Evolutionary conservation across 2,888 invertebrate genomes (phyloP).

Genomic region (Eupithecia subfuscata): DNA sequence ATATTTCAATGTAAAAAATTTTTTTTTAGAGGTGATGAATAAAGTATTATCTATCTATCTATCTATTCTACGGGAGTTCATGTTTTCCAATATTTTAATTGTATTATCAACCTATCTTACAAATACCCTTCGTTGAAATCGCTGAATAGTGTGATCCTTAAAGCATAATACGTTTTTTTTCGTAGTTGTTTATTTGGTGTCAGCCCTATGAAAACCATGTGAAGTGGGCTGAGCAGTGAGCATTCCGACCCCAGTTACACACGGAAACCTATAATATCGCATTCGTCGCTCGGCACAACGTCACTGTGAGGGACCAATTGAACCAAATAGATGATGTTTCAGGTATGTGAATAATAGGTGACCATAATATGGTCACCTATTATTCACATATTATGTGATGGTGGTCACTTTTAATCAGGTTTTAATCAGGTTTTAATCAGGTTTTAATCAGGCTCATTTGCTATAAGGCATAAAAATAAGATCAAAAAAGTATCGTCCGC

Average conservation of each 20-base stretch:
- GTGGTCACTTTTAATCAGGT: background rate
- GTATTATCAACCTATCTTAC: background rate
- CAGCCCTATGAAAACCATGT: conserved; percentile 24
- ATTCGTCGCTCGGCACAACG: conserved; percentile 19
- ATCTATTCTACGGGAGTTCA: background rate
- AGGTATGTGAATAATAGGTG: too few species aligned
- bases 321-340: conserved; percentile 5
- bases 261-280: conserved; percentile 33
- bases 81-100: background rate
- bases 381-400: too few species aligned
- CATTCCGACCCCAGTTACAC: conserved; percentile 33
- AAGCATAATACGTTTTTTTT: background rate
- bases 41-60: too few species aligned
- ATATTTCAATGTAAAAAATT: too few species aligned
- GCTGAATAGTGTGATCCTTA: background rate
- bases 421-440: background rate
- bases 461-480: too few species aligned
- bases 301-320: conserved; percentile 20
- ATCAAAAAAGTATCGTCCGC: background rate
- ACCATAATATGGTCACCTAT: background rate
- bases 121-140: background rate
- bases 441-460: too few species aligned
- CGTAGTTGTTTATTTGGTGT: background rate
- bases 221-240: conserved; percentile 34
- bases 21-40: too few species aligned